A percentile compares a stretch with the other conserved stretches of the same genome.
Evolutionary conservation across 2,113 vertebrate genomes (phyloP).

Genomic region (pig (Sus scrofa)): T2T-Sscrofa CM000830.6:27598501-27599000

Average conservation of each 20-base stretch:
- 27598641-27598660: constrained; percentile 59
- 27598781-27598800: constrained; percentile 62
- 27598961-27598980: constrained; percentile 77
- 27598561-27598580: constrained; percentile 75
- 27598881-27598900: constrained; percentile 79
- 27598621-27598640: constrained; percentile 53
- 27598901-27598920: constrained; percentile 70
- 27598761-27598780: constrained; percentile 66
- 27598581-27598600: constrained; percentile 66
- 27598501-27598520: constrained; percentile 71
- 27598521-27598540: constrained; percentile 46
- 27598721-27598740: constrained; percentile 78
- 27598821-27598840: constrained; percentile 73
- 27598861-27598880: constrained; percentile 58
- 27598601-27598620: constrained; percentile 51
- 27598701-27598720: constrained; percentile 75
- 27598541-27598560: constrained; percentile 56
- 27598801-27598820: constrained; percentile 70
- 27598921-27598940: constrained; percentile 30
- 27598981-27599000: constrained; percentile 77
- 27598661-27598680: constrained; percentile 59
- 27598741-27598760: constrained; percentile 74
- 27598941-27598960: constrained; percentile 57
- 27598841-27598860: constrained; percentile 51
- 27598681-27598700: constrained; percentile 62